phyloP scores from a whole-genome alignment of 2,113 vertebrate genomes.

The Actenoides lindsayi region DNA sequence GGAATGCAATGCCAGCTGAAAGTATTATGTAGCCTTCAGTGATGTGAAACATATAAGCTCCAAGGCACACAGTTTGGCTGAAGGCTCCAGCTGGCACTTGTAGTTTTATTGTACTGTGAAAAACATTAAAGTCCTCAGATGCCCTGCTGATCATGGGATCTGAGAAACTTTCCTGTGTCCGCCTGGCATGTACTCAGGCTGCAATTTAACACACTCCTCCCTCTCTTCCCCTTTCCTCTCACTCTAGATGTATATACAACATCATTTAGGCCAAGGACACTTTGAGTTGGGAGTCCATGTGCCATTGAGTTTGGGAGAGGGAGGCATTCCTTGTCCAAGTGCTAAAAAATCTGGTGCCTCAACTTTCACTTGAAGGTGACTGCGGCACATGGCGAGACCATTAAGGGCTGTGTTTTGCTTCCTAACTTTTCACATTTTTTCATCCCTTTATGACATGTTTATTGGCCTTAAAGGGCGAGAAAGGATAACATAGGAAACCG shows the following conservation, averaged over 20 bases:
- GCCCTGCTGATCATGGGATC: slow-evolving; percentile 10
- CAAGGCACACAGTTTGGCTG: slow-evolving; percentile 34
- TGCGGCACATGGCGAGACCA: background rate
- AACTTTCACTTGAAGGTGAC: slow-evolving; percentile 16
- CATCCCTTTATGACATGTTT: slow-evolving; percentile 61
- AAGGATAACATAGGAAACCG: slow-evolving; percentile 47
- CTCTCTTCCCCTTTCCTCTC: background rate
- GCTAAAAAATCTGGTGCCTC: slow-evolving; percentile 17
- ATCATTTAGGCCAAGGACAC: background rate
- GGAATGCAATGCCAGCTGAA: slow-evolving; percentile 57
- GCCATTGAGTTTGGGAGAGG: background rate
- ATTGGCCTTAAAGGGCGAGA: slow-evolving; percentile 44
- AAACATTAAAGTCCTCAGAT: slow-evolving; percentile 25
- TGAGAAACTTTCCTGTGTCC: slow-evolving; percentile 22
- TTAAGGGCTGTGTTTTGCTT: slow-evolving; percentile 46
- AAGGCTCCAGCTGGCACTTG: slow-evolving; percentile 39
- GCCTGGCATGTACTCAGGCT: background rate
- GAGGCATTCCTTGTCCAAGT: background rate
- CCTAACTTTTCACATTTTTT: slow-evolving; percentile 49
- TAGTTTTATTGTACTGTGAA: slow-evolving; percentile 55
- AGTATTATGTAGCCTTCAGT: slow-evolving; percentile 66
- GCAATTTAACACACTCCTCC: slow-evolving; percentile 1
- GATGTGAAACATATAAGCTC: slow-evolving; percentile 66
- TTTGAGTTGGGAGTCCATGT: background rate
- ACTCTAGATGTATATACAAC: background rate